Base-by-base conservation (phyloP, 2,888 invertebrate species). In the Drosophila ochracea region DNA sequence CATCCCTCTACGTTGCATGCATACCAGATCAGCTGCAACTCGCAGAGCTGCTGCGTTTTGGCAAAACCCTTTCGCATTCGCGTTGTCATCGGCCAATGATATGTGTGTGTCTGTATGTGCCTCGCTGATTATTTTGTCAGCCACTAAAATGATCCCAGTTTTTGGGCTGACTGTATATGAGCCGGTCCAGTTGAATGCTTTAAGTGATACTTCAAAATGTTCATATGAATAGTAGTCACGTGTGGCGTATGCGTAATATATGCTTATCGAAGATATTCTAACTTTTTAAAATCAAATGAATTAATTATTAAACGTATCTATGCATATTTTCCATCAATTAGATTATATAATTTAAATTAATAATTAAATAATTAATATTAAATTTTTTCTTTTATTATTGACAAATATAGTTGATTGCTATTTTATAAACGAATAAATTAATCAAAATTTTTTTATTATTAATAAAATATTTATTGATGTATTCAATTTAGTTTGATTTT, bases 111-210 rank as follows among this genome's bases (percentile, higher is more conserved):
- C 41, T 39, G 37, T 54, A 57, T 73, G 71, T 62, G 62, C 41
- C 30, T 35, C 52, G 68, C 63, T 83, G 80, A 83, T 83, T 83
- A 83, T 83, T 76, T 80, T 76, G 64, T 73, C 83, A 72, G n/a
- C 54, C 63, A 65, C 62, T 59, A 71, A 83, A 82, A 88, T 73
- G 76, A 75, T 76, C 59, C 74, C 73, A 80, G 71, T 82, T 83
- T 83, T 64, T 72, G 65, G 63, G 58, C 41, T 76, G 83, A 83
- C 64, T 76, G 13, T 3, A n/a, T n/a, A 19, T 41, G 30, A 28
- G 39, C 5, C 7, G 25, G 11, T 37, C 16, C 41, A 39, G 28
- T 70, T 66, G 59, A 71, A 35, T 58, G 58, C 31, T 54, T 67
- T 41, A 65, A 57, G 33, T 25, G 30, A 19, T 55, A 57, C 58